Evolutionary conservation across 2,888 invertebrate genomes (phyloP).

Genomic region (Eudemis profundana): DNA sequence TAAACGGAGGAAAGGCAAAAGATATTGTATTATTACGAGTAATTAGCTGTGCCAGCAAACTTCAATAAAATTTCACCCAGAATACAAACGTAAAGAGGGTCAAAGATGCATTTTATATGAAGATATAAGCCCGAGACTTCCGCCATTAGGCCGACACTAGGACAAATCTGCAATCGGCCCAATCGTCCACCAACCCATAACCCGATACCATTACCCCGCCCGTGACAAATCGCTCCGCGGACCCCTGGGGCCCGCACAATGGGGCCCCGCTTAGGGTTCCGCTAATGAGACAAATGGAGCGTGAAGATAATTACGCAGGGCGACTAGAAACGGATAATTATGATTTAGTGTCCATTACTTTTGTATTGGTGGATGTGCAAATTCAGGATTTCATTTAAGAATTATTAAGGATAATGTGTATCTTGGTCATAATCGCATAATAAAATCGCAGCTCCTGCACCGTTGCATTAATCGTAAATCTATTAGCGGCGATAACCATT

Average conservation of each 20-base stretch:
- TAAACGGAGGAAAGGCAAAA: no score
- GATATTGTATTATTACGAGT: no score
- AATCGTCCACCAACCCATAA: constrained; percentile 13
- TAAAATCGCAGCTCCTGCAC: neutral
- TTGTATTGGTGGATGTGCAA: constrained; percentile 16
- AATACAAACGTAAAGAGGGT: no score
- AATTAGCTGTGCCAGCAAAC: no score
- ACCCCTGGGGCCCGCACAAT: constrained; percentile 29
- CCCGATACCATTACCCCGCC: constrained; percentile 28
- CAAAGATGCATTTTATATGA: no score
- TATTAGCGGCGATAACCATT: no score
- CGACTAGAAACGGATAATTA: constrained; percentile 38
- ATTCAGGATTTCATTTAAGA: constrained; percentile 3
- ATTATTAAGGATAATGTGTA: neutral
- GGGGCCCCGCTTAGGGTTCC: constrained; percentile 32
- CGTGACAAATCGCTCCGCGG: constrained; percentile 39
- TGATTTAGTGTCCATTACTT: constrained; percentile 39
- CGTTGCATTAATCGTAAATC: no score
- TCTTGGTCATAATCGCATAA: neutral
- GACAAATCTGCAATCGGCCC: constrained; percentile 21
- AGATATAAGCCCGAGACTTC: neutral
- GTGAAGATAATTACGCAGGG: constrained; percentile 55
- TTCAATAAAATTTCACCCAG: no score
- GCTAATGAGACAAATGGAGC: constrained; percentile 52
- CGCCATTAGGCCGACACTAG: neutral